These are phyloP conservation scores for Sinosuthora webbiana DNA, from an alignment of 2,113 vertebrate genomes.

Conservation along the genomic window DNA sequence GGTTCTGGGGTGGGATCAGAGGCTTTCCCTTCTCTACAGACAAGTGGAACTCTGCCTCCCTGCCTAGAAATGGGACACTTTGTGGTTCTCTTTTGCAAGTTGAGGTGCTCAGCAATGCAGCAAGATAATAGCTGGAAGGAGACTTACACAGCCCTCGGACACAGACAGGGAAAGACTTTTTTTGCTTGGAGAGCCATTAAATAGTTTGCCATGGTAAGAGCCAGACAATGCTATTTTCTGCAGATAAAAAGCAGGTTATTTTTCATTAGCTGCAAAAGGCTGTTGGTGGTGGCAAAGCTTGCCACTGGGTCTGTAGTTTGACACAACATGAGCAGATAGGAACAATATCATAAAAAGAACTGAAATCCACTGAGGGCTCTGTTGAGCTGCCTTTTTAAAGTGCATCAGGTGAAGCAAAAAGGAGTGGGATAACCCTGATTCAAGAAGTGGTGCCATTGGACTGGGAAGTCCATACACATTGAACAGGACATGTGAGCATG, in stretches of 20 bases:
- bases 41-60: background rate
- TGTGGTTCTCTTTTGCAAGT: background rate
- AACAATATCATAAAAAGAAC: background rate
- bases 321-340: background rate
- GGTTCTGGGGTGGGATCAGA: background rate
- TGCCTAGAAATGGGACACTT: background rate
- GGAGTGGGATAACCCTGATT: background rate
- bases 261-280: background rate
- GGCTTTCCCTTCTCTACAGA: background rate
- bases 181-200: background rate
- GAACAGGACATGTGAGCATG: background rate
- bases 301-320: background rate
- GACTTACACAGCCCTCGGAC: background rate
- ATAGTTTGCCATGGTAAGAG: background rate
- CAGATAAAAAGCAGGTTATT: slow-evolving; percentile 6
- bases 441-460: accelerated
- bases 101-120: background rate
- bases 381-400: background rate
- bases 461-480: accelerated
- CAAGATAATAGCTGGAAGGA: background rate
- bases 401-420: background rate
- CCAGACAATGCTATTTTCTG: background rate
- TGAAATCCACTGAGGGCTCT: background rate
- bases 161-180: background rate
- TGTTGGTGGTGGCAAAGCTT: background rate